Evolutionary conservation across 1,140 invertebrate genomes (phyloP), one percentile per base, ranked within the genome.

Genomic region (Coelopa frigida): DNA sequence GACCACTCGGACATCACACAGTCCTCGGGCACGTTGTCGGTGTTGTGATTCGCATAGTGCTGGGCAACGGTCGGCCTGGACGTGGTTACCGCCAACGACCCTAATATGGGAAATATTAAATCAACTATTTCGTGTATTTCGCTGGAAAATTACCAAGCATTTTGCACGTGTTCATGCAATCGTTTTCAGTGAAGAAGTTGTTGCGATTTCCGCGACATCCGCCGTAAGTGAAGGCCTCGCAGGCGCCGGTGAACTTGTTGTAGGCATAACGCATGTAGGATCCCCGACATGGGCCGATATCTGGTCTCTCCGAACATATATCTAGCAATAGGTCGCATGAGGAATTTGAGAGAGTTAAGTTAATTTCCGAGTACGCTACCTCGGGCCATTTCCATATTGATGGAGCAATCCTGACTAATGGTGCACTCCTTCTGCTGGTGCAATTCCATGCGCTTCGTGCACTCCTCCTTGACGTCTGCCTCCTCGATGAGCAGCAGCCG

Each of bases 121-220:
- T n/a, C n/a, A n/a, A n/a, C n/a, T n/a, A n/a, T n/a, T 4, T 38
- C 22, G 4, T 38, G 12, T 11, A 21, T n/a, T 10, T 36, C 7
- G 6, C 23, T 5, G 14, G n/a, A 24, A 26, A 11, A 20, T 24
- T 31, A 47, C 17, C 41, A 31, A 61, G 35, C 23, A 50, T 51
- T 14, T 40, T 49, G 48, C 89, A 94, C n/a, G 80, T 79, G 48
- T 75, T 75, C 33, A 75, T 76, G 61, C 90, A 94, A 56, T 93
- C 87, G 23, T 82, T 75, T 29, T 79, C 75, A 3, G 79, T 83
- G 42, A 84, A 71, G 72, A 93, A 94, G 71, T 92, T 93, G 67
- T 94, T 94, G 55, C 78, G 77, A 68, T 88, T 92, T n/a, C 89
- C 89, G 31, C 84, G 75, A 60, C 94, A 96, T 33, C 93, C 92